phyloP scores from a whole-genome alignment of 1,140 invertebrate genomes.

The Drosophila kepulauana region DNA sequence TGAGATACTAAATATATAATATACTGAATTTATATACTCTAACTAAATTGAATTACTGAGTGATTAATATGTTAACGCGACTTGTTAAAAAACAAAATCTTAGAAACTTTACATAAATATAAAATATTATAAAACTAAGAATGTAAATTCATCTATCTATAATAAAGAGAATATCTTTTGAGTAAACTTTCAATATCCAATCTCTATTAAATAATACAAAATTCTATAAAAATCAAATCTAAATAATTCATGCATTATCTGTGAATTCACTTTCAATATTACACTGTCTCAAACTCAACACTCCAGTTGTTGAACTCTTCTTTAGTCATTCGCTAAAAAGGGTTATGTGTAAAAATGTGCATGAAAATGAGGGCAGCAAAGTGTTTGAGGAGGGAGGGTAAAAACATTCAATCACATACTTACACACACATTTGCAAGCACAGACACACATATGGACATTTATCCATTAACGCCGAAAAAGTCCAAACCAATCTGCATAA shows the following conservation, averaged over 20 bases:
- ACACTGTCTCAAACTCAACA: neutral
- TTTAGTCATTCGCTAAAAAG: conserved; percentile 33
- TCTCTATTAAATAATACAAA: no score
- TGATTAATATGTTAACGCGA: neutral
- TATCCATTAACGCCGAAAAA: conserved; percentile 81
- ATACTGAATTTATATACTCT: no score
- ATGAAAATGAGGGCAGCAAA: conserved; percentile 25
- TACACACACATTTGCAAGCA: conserved; percentile 11
- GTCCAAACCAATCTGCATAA: conserved; percentile 79
- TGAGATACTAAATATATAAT: no score
- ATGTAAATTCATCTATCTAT: no score
- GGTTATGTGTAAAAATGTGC: conserved; percentile 56
- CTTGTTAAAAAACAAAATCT: no score
- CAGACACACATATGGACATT: conserved; percentile 55
- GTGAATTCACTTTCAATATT: no score
- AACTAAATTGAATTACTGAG: neutral
- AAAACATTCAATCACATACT: conserved; percentile 30
- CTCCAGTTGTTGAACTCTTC: neutral
- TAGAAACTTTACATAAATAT: no score
- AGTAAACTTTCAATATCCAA: no score
- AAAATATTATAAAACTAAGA: no score
- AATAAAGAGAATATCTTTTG: no score
- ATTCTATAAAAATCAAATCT: no score
- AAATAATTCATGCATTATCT: no score
- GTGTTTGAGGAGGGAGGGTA: neutral